Conservation (phyloP, 1,140 invertebrate species). For the Drosophila oshimai region DNA sequence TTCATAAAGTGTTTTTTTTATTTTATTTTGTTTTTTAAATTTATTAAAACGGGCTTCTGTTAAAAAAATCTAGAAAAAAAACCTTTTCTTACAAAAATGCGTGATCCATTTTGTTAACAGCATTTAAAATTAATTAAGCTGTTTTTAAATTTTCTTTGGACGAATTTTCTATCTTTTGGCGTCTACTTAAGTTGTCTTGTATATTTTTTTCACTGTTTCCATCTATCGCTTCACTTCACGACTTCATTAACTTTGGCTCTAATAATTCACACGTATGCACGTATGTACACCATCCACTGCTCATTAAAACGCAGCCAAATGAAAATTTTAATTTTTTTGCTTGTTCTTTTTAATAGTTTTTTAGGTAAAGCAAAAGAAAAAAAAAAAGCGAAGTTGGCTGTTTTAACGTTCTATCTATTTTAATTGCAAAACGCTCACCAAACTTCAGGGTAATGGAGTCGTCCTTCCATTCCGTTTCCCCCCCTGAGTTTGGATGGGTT, state of each 20-base stretch:
- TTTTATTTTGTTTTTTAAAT: too few relatives aligned
- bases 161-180: background rate
- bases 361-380: background rate
- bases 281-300: background rate
- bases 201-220: too few relatives aligned
- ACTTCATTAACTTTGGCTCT: conserved; percentile 56
- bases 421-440: conserved; percentile 41
- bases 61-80: too few relatives aligned
- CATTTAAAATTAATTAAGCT: too few relatives aligned
- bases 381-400: background rate
- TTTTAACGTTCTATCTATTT: conserved; percentile 46
- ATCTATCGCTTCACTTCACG: conserved; percentile 12
- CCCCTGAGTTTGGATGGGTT: conserved; percentile 14
- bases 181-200: conserved; percentile 34
- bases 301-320: conserved; percentile 47
- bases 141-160: background rate
- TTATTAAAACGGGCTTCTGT: too few relatives aligned
- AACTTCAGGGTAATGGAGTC: conserved; percentile 32
- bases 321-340: conserved; percentile 37
- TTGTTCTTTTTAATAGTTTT: conserved; percentile 15
- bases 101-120: too few relatives aligned
- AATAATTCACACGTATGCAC: conserved; percentile 53
- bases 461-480: conserved; percentile 2
- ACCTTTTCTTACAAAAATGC: too few relatives aligned
- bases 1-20: too few relatives aligned